Evolutionary conservation across 2,888 invertebrate genomes (phyloP), one percentile per base, ranked within the genome.

Genomic region (Epicampocera succincta): DNA sequence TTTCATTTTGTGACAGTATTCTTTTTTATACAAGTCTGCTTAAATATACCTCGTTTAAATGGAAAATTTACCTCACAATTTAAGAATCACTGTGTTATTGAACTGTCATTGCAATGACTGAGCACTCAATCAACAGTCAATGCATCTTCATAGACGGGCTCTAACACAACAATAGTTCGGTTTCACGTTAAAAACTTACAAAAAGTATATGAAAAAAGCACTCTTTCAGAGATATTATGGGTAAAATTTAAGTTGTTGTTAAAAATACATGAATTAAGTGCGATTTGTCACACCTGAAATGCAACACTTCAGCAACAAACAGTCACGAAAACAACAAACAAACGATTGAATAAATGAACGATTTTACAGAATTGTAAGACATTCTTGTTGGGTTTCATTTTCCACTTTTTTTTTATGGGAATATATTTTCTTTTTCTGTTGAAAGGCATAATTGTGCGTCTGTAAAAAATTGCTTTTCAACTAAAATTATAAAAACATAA

Each of bases 251-350:
- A 56, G 6, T 75, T 48, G 50, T n/a, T 60, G 50, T 68, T 19
- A 38, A 21, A 29, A 21, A 42, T 29, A 8, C 8, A 29, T 42
- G 42, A 75, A 66, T 66, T 19, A n/a, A 52, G 60, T 52, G 60
- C 13, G 44, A 75, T 75, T 60, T 75, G 50, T 75, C 63, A 63
- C 63, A 73, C 73, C 56, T 73, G 40, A 71, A 15, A 44, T 74
- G 38, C 44, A 65, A 29, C 15, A 48, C 21, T 5, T 19, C 3
- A 17, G 15, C 46, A 40, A 19, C 38, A 52, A 33, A 19, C n/a
- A 13, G 21, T 9, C 4, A 9, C 6, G 2, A 4, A 66, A 13
- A 15, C 5, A 33, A 33, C 1, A 33, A 33, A 33, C 5, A 9
- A 5, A n/a, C n/a, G n/a, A n/a, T n/a, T 1, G 33, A 50, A 50